Percentiles rank a stretch among this genome's conserved stretches.
Conservation (phyloP, 2,888 invertebrate species). For the Chromoteleia sp. region DNA sequence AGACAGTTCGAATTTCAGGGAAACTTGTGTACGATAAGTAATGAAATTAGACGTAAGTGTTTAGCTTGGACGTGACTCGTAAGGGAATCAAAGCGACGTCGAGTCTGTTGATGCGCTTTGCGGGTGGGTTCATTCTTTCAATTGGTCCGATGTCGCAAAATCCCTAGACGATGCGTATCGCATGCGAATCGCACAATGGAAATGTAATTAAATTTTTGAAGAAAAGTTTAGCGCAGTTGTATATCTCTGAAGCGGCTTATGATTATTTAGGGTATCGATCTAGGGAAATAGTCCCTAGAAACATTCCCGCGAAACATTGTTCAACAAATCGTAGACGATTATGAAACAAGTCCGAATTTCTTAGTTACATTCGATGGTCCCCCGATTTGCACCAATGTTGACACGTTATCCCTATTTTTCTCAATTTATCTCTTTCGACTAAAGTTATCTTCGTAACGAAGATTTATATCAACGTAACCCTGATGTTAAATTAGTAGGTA, state of each 20-base stretch:
- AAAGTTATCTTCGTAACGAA: conserved; percentile 39
- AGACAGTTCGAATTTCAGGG: conserved; percentile 31
- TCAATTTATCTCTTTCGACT: conserved; percentile 36
- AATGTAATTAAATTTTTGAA: no score
- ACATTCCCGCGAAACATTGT: no score
- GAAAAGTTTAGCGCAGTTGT: no score
- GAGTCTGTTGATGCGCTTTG: conserved; percentile 13
- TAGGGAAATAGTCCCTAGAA: no score
- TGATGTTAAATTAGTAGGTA: conserved; percentile 29
- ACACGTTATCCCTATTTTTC: conserved; percentile 55
- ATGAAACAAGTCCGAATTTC: no score
- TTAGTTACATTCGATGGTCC: no score
- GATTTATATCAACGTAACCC: conserved; percentile 43
- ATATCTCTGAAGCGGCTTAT: no score
- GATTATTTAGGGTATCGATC: no score
- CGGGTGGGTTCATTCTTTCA: conserved; percentile 30
- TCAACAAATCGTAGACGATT: no score
- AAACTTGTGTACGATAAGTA: conserved; percentile 26
- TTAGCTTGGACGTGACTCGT: conserved; percentile 33
- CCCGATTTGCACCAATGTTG: background rate
- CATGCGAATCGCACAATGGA: no score
- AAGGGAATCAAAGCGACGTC: conserved; percentile 12
- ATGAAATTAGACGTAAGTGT: conserved; percentile 51
- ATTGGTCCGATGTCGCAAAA: no score
- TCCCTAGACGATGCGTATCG: no score